These are phyloP conservation scores for Platycheirus rosarum DNA, from an alignment of 2,888 invertebrate species.

Conservation along the genomic window DNA sequence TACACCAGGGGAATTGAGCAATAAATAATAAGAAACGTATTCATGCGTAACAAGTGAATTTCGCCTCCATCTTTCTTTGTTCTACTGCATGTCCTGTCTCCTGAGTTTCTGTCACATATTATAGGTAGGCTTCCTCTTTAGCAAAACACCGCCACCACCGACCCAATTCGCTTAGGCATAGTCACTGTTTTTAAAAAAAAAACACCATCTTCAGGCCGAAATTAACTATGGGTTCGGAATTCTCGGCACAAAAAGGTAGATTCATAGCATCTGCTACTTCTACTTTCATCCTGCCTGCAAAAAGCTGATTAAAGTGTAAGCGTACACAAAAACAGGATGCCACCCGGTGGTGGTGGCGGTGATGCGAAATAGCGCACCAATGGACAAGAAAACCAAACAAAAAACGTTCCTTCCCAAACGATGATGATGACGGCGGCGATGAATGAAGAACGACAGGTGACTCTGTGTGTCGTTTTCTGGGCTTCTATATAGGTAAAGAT, in stretches of 20 bases:
- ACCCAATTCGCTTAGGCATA: constrained; percentile 24
- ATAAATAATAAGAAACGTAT: constrained; percentile 71
- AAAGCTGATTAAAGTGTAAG: constrained; percentile 66
- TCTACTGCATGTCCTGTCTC: constrained; percentile 53
- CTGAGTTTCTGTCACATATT: constrained; percentile 65
- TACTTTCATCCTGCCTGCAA: constrained; percentile 57
- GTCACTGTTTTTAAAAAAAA: constrained; percentile 60
- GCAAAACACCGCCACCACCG: constrained; percentile 42
- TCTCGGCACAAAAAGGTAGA: constrained; percentile 20
- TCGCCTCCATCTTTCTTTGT: no score
- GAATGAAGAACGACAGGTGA: constrained; percentile 73
- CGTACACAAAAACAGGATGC: constrained; percentile 56
- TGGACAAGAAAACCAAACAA: neutral
- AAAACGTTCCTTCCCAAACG: constrained; percentile 34
- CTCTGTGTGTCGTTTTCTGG: constrained; percentile 36
- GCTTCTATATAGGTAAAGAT: constrained; percentile 13
- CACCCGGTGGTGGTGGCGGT: constrained; percentile 34
- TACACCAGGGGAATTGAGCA: constrained; percentile 41
- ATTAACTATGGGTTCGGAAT: constrained; percentile 4
- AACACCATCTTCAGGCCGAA: constrained; percentile 20
- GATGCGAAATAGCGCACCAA: constrained; percentile 27
- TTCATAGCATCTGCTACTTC: constrained; percentile 65
- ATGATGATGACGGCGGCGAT: no score
- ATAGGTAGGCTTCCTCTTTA: constrained; percentile 41
- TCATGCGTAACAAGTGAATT: constrained; percentile 73